These are phyloP conservation scores for Erebia aethiops DNA, from an alignment of 2,888 invertebrate genomes.

Conservation along the genomic window DNA sequence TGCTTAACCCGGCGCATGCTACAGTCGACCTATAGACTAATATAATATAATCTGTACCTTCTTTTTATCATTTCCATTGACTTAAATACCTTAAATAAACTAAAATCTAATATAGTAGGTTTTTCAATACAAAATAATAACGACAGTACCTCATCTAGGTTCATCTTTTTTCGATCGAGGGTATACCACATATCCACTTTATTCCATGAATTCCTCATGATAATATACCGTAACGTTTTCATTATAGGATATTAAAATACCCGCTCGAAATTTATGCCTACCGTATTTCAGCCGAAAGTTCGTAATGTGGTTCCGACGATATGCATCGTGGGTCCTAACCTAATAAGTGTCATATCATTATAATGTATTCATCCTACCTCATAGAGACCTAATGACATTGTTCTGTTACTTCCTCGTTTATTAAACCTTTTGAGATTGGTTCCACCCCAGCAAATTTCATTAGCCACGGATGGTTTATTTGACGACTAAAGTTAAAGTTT, in stretches of 20 bases:
- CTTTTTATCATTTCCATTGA: neutral
- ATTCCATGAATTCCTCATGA: neutral
- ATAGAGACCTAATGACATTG: neutral
- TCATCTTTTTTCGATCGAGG: neutral
- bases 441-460: neutral
- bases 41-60: too few relatives aligned
- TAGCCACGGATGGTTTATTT: neutral
- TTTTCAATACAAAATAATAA: neutral
- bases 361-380: slow-evolving; percentile 54
- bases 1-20: neutral
- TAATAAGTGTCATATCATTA: slow-evolving; percentile 61
- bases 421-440: neutral
- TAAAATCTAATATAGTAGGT: too few relatives aligned
- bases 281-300: slow-evolving; percentile 23
- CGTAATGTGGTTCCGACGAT: slow-evolving; percentile 21
- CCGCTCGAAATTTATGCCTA: slow-evolving; percentile 25
- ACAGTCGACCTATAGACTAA: too few relatives aligned
- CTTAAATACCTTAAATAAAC: neutral
- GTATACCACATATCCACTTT: neutral
- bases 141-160: neutral
- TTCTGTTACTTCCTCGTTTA: slow-evolving; percentile 2
- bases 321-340: slow-evolving; percentile 24
- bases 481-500: too few relatives aligned
- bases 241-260: slow-evolving; percentile 22
- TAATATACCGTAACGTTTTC: slow-evolving; percentile 15